Conservation (phyloP, 1,140 invertebrate species). For the Brachionus paranguensis region DNA sequence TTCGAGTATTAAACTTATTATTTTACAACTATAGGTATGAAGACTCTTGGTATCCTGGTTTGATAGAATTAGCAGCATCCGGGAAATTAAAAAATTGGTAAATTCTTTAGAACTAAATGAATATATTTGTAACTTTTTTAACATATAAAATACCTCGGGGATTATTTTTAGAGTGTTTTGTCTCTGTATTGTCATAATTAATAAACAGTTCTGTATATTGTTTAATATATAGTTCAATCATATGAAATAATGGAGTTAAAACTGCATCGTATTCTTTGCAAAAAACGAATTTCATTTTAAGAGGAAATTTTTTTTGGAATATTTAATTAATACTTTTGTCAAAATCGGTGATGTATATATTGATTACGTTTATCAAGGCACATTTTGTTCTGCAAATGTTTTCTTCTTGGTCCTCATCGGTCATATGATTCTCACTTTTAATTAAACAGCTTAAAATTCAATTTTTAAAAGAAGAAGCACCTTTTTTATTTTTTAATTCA, state of each 20-base stretch:
- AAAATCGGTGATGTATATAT: constrained; percentile 21
- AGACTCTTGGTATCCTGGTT: not conserved
- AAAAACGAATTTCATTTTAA: not conserved
- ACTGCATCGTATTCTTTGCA: not conserved
- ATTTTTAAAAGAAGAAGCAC: not conserved
- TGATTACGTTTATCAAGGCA: constrained; percentile 18
- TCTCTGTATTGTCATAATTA: not conserved
- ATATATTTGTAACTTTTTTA: not conserved
- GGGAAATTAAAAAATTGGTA: constrained; percentile 25
- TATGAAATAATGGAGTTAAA: constrained; percentile 27
- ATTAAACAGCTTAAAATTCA: not conserved
- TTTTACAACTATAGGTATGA: constrained; percentile 24
- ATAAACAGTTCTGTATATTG: constrained; percentile 36
- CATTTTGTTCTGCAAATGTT: not conserved
- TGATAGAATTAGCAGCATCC: constrained; percentile 14
- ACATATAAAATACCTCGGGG: not conserved
- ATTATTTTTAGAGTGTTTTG: not conserved
- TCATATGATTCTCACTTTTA: not conserved
- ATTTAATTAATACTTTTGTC: constrained; percentile 7
- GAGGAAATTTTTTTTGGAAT: not conserved
- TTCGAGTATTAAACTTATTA: not conserved
- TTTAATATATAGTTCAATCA: constrained; percentile 30
- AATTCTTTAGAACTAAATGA: constrained; percentile 12
- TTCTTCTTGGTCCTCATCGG: not conserved
- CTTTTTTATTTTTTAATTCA: not conserved